Evolutionary conservation across 2,113 vertebrate species (phyloP).

Genomic region (Phalacrocorax brasilianus): DNA sequence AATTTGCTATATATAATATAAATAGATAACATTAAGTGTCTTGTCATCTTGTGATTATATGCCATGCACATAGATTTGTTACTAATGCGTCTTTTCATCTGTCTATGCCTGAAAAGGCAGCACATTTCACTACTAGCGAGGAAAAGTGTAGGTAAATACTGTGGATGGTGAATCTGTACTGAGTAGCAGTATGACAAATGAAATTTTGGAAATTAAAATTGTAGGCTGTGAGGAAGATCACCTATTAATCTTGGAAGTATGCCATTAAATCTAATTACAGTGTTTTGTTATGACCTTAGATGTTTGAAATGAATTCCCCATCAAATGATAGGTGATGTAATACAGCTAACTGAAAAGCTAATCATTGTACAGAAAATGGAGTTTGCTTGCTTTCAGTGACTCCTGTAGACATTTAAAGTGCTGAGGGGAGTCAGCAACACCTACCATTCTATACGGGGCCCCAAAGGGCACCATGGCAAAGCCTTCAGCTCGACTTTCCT

Average conservation of each 20-base stretch:
- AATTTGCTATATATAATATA: slow-evolving; percentile 63
- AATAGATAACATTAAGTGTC: slow-evolving; percentile 34
- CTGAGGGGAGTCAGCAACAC: not conserved
- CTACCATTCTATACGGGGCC: not conserved
- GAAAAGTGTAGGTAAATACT: not conserved
- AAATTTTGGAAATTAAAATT: slow-evolving; percentile 62
- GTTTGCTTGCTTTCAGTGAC: not conserved
- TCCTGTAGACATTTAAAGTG: not conserved
- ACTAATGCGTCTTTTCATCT: slow-evolving; percentile 27
- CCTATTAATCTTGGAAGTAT: slow-evolving; percentile 61
- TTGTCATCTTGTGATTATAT: slow-evolving; percentile 60
- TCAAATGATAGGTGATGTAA: slow-evolving; percentile 10
- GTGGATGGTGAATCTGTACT: not conserved
- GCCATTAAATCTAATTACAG: slow-evolving; percentile 68
- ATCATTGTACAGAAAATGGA: not conserved
- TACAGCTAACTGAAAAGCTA: slow-evolving; percentile 21
- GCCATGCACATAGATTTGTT: slow-evolving; percentile 41
- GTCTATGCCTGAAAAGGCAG: slow-evolving; percentile 17
- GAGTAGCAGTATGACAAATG: slow-evolving; percentile 13
- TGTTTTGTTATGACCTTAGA: slow-evolving; percentile 50
- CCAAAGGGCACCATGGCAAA: not conserved
- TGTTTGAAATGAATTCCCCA: slow-evolving; percentile 1
- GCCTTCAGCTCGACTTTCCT: not conserved
- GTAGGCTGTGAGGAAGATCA: slow-evolving; percentile 55
- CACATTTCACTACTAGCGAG: slow-evolving; percentile 5